Conservation (phyloP, 2,113 vertebrate genomes). For the Alethe castanea region DNA sequence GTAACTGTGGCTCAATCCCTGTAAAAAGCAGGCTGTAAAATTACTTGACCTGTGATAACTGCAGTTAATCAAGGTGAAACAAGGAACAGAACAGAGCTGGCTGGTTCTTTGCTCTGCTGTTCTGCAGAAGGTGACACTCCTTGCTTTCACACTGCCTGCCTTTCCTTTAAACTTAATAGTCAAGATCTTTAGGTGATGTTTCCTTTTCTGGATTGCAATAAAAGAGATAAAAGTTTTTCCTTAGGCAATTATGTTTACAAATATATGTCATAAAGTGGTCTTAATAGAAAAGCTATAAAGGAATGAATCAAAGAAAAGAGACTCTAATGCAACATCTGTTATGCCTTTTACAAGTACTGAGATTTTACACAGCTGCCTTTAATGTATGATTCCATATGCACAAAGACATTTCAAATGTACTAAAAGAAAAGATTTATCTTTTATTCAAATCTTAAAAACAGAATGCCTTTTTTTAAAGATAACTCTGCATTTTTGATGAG, state of each 20-base stretch:
- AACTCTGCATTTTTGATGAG: neutral
- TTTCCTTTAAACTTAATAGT: neutral
- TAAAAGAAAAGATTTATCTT: neutral
- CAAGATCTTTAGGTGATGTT: neutral
- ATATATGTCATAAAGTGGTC: neutral
- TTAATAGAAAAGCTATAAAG: neutral
- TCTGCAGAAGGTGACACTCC: neutral
- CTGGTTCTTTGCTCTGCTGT: neutral
- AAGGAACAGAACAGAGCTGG: neutral
- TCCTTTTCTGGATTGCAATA: neutral
- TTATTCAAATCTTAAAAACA: neutral
- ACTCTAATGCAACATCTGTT: neutral
- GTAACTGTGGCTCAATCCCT: neutral
- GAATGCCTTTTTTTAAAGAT: neutral
- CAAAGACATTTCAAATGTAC: neutral
- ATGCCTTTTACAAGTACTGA: neutral
- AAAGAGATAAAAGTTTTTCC: constrained; percentile 5
- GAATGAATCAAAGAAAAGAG: neutral
- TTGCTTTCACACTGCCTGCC: neutral
- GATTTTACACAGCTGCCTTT: neutral
- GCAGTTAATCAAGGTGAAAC: neutral
- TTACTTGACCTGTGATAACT: neutral
- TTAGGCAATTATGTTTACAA: constrained; percentile 4
- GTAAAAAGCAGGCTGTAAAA: neutral
- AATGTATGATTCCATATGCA: neutral